phyloP scores from a whole-genome alignment of 1,140 invertebrate species.

The Aleiodes sp. region DNA sequence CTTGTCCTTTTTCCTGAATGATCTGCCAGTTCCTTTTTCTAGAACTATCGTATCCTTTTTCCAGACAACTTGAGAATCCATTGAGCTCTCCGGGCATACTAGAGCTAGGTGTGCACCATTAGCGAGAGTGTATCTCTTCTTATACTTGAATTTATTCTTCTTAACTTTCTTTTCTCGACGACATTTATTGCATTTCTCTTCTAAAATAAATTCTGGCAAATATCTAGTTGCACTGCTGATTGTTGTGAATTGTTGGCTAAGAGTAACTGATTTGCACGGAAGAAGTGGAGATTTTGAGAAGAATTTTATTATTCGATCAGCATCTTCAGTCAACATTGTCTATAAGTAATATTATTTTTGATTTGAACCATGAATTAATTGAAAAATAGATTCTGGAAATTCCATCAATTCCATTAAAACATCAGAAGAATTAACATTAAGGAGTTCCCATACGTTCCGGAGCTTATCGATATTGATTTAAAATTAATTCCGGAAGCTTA shows the following conservation, averaged over 20 bases:
- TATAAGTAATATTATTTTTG: conserved; percentile 19
- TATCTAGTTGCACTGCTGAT: conserved; percentile 61
- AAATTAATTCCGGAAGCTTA: too few species aligned
- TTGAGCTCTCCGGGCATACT: conserved; percentile 65
- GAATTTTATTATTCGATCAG: conserved; percentile 42
- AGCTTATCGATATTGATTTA: too few species aligned
- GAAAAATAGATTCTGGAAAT: background rate
- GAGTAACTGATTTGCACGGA: conserved; percentile 57
- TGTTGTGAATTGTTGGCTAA: conserved; percentile 59
- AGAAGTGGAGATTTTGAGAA: conserved; percentile 49
- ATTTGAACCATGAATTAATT: background rate
- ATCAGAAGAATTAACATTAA: too few species aligned
- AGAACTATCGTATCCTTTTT: conserved; percentile 60
- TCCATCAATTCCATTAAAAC: too few species aligned
- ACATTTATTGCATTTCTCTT: conserved; percentile 61
- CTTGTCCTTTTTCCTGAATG: conserved; percentile 55
- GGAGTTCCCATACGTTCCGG: too few species aligned
- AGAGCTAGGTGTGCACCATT: conserved; percentile 66
- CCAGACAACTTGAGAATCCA: conserved; percentile 63
- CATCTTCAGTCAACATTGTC: conserved; percentile 32
- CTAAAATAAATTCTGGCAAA: conserved; percentile 65
- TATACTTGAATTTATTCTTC: conserved; percentile 63
- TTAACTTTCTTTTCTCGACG: conserved; percentile 56
- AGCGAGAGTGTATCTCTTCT: conserved; percentile 61
- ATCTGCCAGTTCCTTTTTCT: conserved; percentile 57